A percentile compares a stretch with the other conserved stretches of the same genome.
phyloP scores from a whole-genome alignment of 2,113 vertebrate genomes.

The Pheucticus melanocephalus region DNA sequence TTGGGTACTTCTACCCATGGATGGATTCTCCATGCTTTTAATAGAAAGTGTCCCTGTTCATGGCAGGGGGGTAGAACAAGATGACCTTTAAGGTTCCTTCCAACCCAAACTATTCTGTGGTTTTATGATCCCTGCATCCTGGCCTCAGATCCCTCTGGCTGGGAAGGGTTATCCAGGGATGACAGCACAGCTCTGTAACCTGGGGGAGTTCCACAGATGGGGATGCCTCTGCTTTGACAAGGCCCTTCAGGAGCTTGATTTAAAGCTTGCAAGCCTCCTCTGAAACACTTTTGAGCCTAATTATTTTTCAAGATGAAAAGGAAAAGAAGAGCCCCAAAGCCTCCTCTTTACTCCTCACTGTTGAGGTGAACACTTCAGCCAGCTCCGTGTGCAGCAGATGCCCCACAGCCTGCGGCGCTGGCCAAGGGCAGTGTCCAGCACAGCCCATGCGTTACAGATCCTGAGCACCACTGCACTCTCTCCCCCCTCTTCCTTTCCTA shows the following conservation, averaged over 20 bases:
- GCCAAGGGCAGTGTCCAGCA: not conserved
- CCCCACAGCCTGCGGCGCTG: rapidly evolving
- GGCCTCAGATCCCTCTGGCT: not conserved
- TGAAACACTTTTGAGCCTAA: not conserved
- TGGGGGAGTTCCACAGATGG: rapidly evolving
- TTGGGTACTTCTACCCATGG: not conserved
- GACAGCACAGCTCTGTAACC: rapidly evolving
- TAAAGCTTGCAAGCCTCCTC: not conserved
- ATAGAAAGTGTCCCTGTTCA: not conserved
- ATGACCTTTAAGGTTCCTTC: not conserved
- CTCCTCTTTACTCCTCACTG: not conserved
- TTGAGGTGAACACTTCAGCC: not conserved
- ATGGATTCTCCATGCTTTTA: not conserved
- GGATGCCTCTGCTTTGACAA: not conserved
- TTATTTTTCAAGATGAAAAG: slow-evolving; percentile 14
- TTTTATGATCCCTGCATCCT: not conserved
- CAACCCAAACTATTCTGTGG: not conserved
- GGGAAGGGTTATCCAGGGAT: not conserved
- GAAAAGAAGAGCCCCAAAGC: not conserved
- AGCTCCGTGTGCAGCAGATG: rapidly evolving
- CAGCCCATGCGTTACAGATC: not conserved
- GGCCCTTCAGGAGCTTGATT: not conserved
- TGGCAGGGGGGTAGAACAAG: not conserved
- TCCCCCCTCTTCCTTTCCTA: not conserved
- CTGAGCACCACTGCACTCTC: rapidly evolving